phyloP scores from a whole-genome alignment of 2,113 vertebrate genomes.

The Callipepla californica region DNA sequence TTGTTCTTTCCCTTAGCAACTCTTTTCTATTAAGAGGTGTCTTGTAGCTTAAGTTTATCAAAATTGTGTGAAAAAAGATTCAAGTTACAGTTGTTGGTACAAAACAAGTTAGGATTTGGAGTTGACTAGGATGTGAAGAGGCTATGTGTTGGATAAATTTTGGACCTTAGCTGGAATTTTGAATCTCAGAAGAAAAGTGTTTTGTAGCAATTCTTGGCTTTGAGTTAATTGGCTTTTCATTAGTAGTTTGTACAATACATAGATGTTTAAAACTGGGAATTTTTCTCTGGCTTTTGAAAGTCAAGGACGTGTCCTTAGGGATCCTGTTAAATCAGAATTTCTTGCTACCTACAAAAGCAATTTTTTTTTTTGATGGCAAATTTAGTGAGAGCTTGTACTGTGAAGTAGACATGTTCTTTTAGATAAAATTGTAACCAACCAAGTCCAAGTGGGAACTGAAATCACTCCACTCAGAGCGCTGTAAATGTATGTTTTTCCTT shows the following conservation, averaged over 20 bases:
- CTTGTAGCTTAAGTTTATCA: not conserved
- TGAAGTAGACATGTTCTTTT: not conserved
- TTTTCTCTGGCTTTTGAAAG: not conserved
- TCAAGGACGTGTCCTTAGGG: not conserved
- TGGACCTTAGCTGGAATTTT: not conserved
- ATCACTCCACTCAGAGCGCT: not conserved
- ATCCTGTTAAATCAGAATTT: not conserved
- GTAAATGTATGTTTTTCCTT: not conserved
- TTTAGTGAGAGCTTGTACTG: not conserved
- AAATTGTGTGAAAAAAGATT: not conserved
- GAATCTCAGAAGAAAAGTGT: not conserved
- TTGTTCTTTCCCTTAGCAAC: not conserved
- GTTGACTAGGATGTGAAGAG: not conserved
- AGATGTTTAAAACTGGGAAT: fast-evolving
- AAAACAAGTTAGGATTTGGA: not conserved
- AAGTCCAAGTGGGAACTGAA: not conserved
- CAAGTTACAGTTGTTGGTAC: not conserved
- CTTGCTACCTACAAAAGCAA: not conserved
- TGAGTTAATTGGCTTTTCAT: constrained; percentile 20
- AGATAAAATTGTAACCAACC: not conserved
- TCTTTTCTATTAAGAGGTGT: not conserved
- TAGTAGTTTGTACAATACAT: not conserved
- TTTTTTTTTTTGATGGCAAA: not conserved
- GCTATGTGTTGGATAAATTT: not conserved
- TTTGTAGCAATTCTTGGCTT: not conserved